phyloP scores from a whole-genome alignment of 1,140 invertebrate species.

The Maniola jurtina region DNA sequence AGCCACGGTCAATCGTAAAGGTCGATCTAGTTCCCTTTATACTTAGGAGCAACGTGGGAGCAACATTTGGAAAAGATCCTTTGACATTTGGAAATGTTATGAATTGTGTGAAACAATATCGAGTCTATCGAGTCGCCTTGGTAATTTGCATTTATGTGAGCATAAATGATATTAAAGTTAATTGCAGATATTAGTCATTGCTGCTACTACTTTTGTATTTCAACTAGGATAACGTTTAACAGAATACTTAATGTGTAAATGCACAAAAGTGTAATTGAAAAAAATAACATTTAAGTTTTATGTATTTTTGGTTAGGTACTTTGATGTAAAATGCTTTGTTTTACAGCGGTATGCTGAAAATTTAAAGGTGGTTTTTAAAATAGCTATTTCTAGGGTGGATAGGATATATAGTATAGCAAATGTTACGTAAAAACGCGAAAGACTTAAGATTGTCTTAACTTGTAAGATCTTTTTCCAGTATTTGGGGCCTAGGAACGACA shows the following conservation, averaged over 20 bases:
- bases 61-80: slow-evolving; percentile 33
- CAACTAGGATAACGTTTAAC: background rate
- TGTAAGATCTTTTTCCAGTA: too few species aligned
- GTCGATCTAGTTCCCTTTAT: slow-evolving; percentile 36
- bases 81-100: slow-evolving; percentile 39
- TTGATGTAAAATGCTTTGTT: too few species aligned
- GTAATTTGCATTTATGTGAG: slow-evolving; percentile 1
- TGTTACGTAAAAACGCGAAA: too few species aligned
- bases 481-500: too few species aligned
- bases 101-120: slow-evolving; percentile 14
- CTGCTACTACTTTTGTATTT: background rate
- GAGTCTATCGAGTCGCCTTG: background rate
- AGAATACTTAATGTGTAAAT: background rate
- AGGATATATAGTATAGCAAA: too few species aligned
- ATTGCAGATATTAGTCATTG: background rate
- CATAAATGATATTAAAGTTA: background rate
- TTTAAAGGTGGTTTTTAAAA: too few species aligned
- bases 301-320: too few species aligned
- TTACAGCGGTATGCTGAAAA: too few species aligned
- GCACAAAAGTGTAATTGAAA: too few species aligned
- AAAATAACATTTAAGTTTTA: too few species aligned
- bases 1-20: slow-evolving; percentile 26
- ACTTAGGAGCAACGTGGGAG: slow-evolving; percentile 22
- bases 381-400: too few species aligned
- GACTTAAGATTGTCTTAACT: too few species aligned